Evolutionary conservation across 2,888 invertebrate genomes (phyloP), one percentile per base, ranked within the genome.

Genomic region (Crossocerus cetratus): DNA sequence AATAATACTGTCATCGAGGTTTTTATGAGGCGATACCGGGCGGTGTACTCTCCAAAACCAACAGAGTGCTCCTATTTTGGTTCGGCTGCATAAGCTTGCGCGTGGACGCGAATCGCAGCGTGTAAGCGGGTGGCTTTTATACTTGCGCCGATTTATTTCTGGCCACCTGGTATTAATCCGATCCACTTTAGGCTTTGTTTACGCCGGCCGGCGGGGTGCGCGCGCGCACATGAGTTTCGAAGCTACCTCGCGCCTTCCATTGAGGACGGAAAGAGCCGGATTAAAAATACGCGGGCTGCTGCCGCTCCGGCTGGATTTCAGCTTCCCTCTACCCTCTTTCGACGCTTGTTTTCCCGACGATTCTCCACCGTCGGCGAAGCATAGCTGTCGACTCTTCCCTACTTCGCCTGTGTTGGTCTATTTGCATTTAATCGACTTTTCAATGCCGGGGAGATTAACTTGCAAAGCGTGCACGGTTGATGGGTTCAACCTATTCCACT

Each of bases 401-500:
- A 1, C 11, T 3, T 13, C 20, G 42, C 23, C n/a, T 11, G 4
- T 57, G 57, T 66, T 22, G 63, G 65, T 43, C 20, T 54, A 75
- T 76, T 74, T 76, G 74, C 75, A 76, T 76, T 74, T 76, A 76
- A 76, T 66, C 59, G 57, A 64, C 42, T 61, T 22, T 18, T 20
- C 16, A 16, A 55, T 21, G 16, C 5, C 22, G 16, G 2, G 11
- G 2, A 3, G 18, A 16, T 49, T 49, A 49, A 49, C 49, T 49
- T 49, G 49, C 49, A 49, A 49, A 49, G 14, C 49, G 49, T 4
- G 13, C 2, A 14, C 16, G 16, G 16, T 2, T 49, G 16, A 2
- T 11, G 5, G 32, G 8, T 1, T 32, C 32, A 32, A 32, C 11
- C 8, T 8, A 4, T 32, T 32, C 8, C 32, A 8, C 2, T 32